Percentiles rank a stretch among this genome's conserved stretches.
phyloP scores from a whole-genome alignment of 2,888 invertebrate species.

The Cerastis rubricosa region DNA sequence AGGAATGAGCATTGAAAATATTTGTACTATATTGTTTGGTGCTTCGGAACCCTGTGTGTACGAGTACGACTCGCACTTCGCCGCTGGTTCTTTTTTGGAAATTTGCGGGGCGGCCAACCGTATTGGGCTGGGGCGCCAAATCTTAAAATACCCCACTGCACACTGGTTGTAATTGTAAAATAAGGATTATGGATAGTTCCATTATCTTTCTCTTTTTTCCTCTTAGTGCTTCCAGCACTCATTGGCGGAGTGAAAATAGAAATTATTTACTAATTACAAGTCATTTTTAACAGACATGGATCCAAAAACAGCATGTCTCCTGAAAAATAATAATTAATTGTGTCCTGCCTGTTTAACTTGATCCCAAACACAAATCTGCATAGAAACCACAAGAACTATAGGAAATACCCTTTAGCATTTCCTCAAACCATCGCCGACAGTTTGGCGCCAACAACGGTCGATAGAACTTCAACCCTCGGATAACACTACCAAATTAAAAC shows the following conservation, averaged over 20 bases:
- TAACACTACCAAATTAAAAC: conserved; percentile 59
- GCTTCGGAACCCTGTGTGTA: too few species aligned
- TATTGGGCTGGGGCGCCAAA: too few species aligned
- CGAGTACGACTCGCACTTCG: too few species aligned
- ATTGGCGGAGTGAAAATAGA: background rate
- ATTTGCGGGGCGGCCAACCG: too few species aligned
- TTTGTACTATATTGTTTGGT: too few species aligned
- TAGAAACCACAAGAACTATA: conserved; percentile 31
- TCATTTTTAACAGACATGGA: background rate
- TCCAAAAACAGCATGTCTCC: background rate
- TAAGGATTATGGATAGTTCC: background rate
- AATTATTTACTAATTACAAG: background rate
- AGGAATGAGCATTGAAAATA: too few species aligned
- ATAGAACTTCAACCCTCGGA: conserved; percentile 71
- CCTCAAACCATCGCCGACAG: conserved; percentile 73
- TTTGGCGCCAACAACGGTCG: conserved; percentile 79
- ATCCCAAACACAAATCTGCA: conserved; percentile 7
- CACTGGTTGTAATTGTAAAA: too few species aligned
- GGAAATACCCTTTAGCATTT: conserved; percentile 61
- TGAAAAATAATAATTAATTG: background rate
- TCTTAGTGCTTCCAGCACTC: background rate
- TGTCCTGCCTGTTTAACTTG: background rate
- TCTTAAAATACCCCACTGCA: too few species aligned
- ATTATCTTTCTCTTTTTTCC: background rate
- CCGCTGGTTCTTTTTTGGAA: too few species aligned